A percentile compares a stretch with the other conserved stretches of the same genome.
Conservation (phyloP, 2,888 invertebrate genomes). For the Cephalotes varians region DNA sequence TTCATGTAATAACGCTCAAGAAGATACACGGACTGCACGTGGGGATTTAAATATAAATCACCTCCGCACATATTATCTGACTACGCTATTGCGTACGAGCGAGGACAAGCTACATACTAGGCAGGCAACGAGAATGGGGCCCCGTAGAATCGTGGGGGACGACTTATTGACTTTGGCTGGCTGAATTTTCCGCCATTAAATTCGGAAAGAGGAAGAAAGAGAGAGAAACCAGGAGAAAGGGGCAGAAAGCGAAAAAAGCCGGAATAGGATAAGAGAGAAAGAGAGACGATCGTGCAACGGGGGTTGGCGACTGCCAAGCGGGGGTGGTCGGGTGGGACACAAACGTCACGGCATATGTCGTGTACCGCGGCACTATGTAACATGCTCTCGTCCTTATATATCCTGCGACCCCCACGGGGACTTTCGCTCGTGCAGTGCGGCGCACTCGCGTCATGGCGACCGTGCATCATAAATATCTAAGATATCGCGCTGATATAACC, state of each 20-base stretch:
- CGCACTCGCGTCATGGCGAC: conserved; percentile 61
- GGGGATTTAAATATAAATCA: conserved; percentile 48
- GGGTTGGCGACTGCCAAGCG: conserved; percentile 37
- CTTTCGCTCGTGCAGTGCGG: conserved; percentile 48
- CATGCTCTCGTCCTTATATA: conserved; percentile 74
- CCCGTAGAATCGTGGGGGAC: conserved; percentile 52
- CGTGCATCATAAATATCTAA: conserved; percentile 76
- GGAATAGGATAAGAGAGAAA: conserved; percentile 33
- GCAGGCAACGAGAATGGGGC: conserved; percentile 57
- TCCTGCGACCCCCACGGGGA: conserved; percentile 59
- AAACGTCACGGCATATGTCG: conserved; percentile 83
- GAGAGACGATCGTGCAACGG: conserved; percentile 28
- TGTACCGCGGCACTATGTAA: conserved; percentile 81
- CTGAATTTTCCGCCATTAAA: conserved; percentile 77
- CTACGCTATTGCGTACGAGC: conserved; percentile 59
- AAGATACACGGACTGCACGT: conserved; percentile 25
- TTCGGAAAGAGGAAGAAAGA: conserved; percentile 57
- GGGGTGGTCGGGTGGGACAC: conserved; percentile 39
- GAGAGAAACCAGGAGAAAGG: conserved; percentile 20
- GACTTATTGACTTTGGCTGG: conserved; percentile 77
- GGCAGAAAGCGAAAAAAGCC: conserved; percentile 44
- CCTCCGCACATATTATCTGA: neutral
- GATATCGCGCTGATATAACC: conserved; percentile 69
- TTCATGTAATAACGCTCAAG: conserved; percentile 1
- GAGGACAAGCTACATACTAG: conserved; percentile 54